Percentiles rank a stretch among this genome's conserved stretches.
Conservation (phyloP, 92 coral and sea anemone genomes). For the Parazoanthus swiftii region DNA sequence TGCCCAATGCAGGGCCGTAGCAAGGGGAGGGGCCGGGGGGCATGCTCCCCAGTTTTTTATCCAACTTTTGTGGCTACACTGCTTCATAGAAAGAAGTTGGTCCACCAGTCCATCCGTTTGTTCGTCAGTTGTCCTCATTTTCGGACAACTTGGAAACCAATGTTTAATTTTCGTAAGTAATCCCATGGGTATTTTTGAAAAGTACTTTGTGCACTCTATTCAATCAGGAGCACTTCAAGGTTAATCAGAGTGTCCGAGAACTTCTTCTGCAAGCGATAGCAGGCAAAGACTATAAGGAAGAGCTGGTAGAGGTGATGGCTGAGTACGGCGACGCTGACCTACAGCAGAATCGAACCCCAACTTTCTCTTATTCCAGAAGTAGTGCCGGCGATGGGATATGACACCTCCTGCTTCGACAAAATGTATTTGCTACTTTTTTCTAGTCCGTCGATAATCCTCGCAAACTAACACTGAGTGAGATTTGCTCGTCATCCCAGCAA, state of each 20-base stretch:
- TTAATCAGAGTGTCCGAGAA: constrained; percentile 43
- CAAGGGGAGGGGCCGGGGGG: too few relatives aligned
- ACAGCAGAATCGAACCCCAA: constrained; percentile 51
- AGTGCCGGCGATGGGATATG: constrained; percentile 54
- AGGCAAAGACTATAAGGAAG: constrained; percentile 52
- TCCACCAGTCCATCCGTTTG: too few relatives aligned
- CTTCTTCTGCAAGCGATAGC: constrained; percentile 53
- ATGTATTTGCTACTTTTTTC: constrained; percentile 45
- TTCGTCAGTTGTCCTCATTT: too few relatives aligned
- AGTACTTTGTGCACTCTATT: constrained; percentile 14
- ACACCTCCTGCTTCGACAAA: constrained; percentile 50
- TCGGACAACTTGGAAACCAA: too few relatives aligned
- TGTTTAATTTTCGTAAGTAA: too few relatives aligned
- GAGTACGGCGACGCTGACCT: constrained; percentile 46
- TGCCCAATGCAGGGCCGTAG: too few relatives aligned
- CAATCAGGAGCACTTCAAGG: constrained; percentile 55
- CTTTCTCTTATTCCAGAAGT: constrained; percentile 57
- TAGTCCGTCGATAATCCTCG: neutral
- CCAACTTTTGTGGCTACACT: too few relatives aligned
- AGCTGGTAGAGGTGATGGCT: constrained; percentile 48
- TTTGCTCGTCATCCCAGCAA: constrained; percentile 52
- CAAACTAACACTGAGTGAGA: constrained; percentile 46
- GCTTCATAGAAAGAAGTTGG: too few relatives aligned
- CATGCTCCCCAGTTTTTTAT: too few relatives aligned
- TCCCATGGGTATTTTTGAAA: too few relatives aligned